Base-by-base conservation (phyloP, 30 jellyfish, hydroid and myxozoan genomes). In the Aurelia sp. region DNA sequence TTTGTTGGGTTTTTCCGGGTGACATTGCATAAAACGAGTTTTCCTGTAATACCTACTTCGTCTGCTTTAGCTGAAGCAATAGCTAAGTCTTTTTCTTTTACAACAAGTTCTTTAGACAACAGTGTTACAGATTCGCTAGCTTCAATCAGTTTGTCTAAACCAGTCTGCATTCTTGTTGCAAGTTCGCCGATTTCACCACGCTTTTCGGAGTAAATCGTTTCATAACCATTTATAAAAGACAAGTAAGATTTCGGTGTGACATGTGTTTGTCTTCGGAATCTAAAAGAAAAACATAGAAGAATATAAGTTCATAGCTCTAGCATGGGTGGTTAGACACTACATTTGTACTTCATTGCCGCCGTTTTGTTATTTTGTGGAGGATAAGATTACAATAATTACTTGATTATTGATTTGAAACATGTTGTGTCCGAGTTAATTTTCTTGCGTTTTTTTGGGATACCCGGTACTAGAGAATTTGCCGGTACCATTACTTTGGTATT, bases 211-310 rank as follows among this genome's bases (percentile, higher is more conserved):
- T 93, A 93, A 69, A 93, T 93, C 71, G 87, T 84, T 53, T 83
- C 88, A 88, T 93, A 93, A 19, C 98, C 97, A 64, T 93, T 94
- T 68, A 93, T 88, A 64, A 93, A 93, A 2, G 98, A 93, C 52
- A 93, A 78, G 84, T 93, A 93, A 15, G 98, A 93, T 62, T 93
- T 93, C 16, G 98, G 98, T n/a, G 98, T 93, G 73, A 93, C 98
- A 59, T 93, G 97, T 0, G 98, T 93, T 65, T 89, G 98, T 22
- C 98, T 83, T 44, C 98, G 96, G 81, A 93, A 93, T 47, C 98
- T 93, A 44, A 20, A 76, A 27, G 15, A 4, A 44, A 44, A 8
- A 44, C 15, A 9, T 3, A 44, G 8, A 3, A 3, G 16, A 41
- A 40, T 18, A 17, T 2, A 16, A 19, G 69, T 44, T 44, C 55